Evolutionary conservation across 2,888 invertebrate genomes (phyloP), one percentile per base, ranked within the genome.

Genomic region (Hofmannophila pseudospretella): DNA sequence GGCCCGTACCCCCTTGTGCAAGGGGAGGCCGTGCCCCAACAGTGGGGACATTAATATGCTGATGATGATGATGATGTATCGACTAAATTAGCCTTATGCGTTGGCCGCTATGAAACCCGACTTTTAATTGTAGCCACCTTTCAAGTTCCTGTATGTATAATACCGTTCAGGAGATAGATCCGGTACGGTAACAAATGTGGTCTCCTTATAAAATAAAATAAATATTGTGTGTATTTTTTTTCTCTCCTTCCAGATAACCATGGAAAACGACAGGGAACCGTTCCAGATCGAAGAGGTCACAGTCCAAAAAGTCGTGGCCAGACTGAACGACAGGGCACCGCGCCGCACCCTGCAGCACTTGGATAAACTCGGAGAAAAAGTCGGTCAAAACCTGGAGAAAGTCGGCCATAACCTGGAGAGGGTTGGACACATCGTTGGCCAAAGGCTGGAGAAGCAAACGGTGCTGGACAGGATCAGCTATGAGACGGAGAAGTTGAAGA

Each of bases 401-500:
- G 27, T 38, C 29, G 36, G 35, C 26, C 32, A 35, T 12, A 30
- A 25, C 10, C n/a, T n/a, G n/a, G 54, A 58, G 10, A 58, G 49
- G 36, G 39, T 57, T 2, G 32, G 26, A 16, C 20, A 39, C 11
- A 29, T 16, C 3, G n/a, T 23, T 22, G 22, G 32, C 7, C 32
- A 31, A 1, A 31, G n/a, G 10, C 13, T 31, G 19, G 31, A 31
- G 4, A 32, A 32, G 3, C 2, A 4, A n/a, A 1, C 23, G n/a
- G 23, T n/a, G 3, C 39, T 77, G 30, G 82, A 78, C 34, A 59
- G 64, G 19, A 70, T 81, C 1, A 78, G 71, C 7, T 81, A 65
- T 45, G 85, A 84, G 45, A 81, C 73, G 38, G 84, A 85, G 38
- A 67, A 63, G 5, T 39, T 76, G 19, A 74, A 54, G 14, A 65